Base-by-base conservation (phyloP, 2,797 vertebrate species). In the Cossypha niveicapilla region DNA sequence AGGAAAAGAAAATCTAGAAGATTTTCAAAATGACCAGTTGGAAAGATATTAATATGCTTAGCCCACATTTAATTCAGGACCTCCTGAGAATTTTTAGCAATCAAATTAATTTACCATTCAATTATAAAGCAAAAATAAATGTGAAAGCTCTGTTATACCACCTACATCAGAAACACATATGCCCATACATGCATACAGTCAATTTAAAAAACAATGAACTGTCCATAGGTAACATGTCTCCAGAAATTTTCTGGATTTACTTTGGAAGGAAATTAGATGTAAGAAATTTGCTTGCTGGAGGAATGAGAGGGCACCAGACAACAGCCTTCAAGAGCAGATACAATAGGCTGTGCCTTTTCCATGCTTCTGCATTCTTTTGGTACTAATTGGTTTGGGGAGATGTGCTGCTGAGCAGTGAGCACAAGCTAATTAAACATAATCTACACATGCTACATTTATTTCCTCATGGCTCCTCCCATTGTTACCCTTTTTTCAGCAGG, bases 111-210 rank as follows among this genome's bases (percentile, higher is more conserved):
- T 96, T 96, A 90, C 53, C 88, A 79, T 82, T 90, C 62, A 95
- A 97, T 95, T 96, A 96, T 89, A 97, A 95, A 92, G 39, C 44
- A 86, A 90, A 90, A 94, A 47, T 51, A 42, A 92, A 95, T 73
- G 32, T 82, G 73, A 94, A 94, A 96, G n/a, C 51, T 83, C 71
- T 73, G n/a, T 90, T 92, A 77, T 27, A 75, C 24, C 41, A 88
- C 16, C 73, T 86, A 45, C 61, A 44, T 45, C 24, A 72, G 48
- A 89, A 90, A 73, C 23, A 54, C 30, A 28, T 18, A 23, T 1
- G 0, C 23, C 41, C 25, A 45, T 13, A 3, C n/a, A 41, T 48
- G 35, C 44, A 88, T 28, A 71, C 7, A 27, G 34, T 61, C 72
- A 91, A 83, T 77, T 75, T 57, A 50, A 94, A 91, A 86, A 84